phyloP scores from a whole-genome alignment of 2,113 vertebrate species.

The Ariopsis seemanni region DNA sequence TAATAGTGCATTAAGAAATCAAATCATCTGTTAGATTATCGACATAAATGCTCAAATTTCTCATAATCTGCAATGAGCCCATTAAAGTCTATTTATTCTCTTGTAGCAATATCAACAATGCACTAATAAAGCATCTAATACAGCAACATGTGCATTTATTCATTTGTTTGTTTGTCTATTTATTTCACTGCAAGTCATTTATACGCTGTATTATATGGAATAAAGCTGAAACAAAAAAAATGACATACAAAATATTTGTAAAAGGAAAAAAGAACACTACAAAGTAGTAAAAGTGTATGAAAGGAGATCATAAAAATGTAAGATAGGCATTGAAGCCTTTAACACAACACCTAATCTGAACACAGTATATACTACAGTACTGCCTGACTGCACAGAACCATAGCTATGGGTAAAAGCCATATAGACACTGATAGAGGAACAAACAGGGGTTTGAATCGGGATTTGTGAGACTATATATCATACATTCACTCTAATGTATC shows the following conservation, averaged over 20 bases:
- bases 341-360: neutral
- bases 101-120: neutral
- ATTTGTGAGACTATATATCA: neutral
- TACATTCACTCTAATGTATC: neutral
- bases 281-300: neutral
- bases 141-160: neutral
- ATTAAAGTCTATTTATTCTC: neutral
- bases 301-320: neutral
- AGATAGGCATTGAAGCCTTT: neutral
- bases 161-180: neutral
- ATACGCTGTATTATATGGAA: neutral
- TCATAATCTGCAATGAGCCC: neutral
- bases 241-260: neutral
- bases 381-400: neutral
- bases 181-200: neutral
- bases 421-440: neutral
- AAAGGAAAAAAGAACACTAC: neutral
- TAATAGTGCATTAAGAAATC: neutral
- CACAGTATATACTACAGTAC: neutral
- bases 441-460: neutral
- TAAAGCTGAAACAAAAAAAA: neutral
- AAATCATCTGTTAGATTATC: neutral
- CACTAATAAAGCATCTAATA: conserved; percentile 6
- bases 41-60: neutral
- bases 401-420: neutral